Evolutionary conservation across 2,888 invertebrate species (phyloP), one percentile per base, ranked within the genome.

Genomic region (Drosophila neotestacea): DNA sequence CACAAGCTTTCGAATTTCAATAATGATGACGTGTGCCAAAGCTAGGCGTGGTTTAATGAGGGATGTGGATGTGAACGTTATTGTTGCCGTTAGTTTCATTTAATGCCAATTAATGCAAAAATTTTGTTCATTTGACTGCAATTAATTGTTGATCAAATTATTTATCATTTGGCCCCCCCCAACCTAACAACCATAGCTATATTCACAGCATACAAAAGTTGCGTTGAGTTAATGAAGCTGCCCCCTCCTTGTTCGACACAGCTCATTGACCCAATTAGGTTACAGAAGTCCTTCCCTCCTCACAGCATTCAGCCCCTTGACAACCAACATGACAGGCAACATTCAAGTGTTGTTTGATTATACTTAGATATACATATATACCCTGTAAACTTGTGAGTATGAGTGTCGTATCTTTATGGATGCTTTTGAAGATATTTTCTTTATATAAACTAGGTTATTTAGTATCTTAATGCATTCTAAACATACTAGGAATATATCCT

Each of bases 91-190:
- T 65, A 47, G 67, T 63, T 61, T 28, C 60, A 36, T 52, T 74
- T 73, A 64, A 70, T 79, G 68, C 71, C 87, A 85, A 87, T 84
- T 85, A 87, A 74, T 82, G 70, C 56, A 70, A 58, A 59, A 75
- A 75, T 70, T 42, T 69, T 68, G 88, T 72, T 87, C 79, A 79
- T 75, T 70, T 79, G 79, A 79, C 70, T 80, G 73, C 71, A 86
- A 77, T 81, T 80, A 82, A 86, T 82, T 83, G 73, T 67, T 84
- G 67, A 81, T 74, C 67, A 62, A 75, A 71, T 71, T 75, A 75
- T 80, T 72, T 79, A 58, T 80, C 71, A 62, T 71, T 70, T 72
- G 56, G 55, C 22, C 39, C 36, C 34, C 16, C 34, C 16, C 9
- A 36, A 38, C 50, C 7, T 6, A 34, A 27, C 30, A 65, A 38